Evolutionary conservation across 1,140 invertebrate species (phyloP), one percentile per base, ranked within the genome.

Genomic region (Lepidurus couesii): DNA sequence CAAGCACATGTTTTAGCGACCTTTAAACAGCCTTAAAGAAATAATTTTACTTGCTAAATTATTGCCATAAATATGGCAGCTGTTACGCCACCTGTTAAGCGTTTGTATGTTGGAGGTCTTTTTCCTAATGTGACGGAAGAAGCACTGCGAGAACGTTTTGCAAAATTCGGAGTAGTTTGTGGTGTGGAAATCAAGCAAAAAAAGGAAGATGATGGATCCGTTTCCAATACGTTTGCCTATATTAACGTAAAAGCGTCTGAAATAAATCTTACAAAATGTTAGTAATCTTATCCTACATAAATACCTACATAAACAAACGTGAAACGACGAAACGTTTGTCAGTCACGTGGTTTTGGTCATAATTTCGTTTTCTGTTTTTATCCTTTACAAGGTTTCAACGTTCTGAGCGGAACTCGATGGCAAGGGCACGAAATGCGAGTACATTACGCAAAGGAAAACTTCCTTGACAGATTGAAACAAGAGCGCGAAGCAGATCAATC

Each of bases 181-280:
- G 53, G 53, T 65, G 53, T 65, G 6, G 53, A 65, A 65, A 16
- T 65, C 53, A 65, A 65, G 53, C 53, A 65, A 65, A 65, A 65
- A 4, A 65, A 65, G 3, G 53, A 65, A 9, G 53, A 65, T 5
- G 53, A 65, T 7, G 53, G 53, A n/a, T 65, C 53, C 1, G 53
- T 16, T 11, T 4, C 53, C n/a, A 65, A 65, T 16, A 65, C 53
- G 16, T 65, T 65, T 16, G 53, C 53, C n/a, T 65, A n/a, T 21
- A 65, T 65, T 7, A 65, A 65, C 53, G 21, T 65, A 7, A 65
- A 65, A 65, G 53, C 9, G 6, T 65, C 53, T 11, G 53, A 65
- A 7, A 13, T n/a, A 4, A 65, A 21, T 65, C 21, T 65, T 13
- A 65, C 53, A 7, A 65, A 65, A 65, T 65, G 53, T 65, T n/a